Evolutionary conservation across 23 tunicate genomes (phyloP), one percentile per base, ranked within the genome.

Genomic region (Ciona savignyi): DNA sequence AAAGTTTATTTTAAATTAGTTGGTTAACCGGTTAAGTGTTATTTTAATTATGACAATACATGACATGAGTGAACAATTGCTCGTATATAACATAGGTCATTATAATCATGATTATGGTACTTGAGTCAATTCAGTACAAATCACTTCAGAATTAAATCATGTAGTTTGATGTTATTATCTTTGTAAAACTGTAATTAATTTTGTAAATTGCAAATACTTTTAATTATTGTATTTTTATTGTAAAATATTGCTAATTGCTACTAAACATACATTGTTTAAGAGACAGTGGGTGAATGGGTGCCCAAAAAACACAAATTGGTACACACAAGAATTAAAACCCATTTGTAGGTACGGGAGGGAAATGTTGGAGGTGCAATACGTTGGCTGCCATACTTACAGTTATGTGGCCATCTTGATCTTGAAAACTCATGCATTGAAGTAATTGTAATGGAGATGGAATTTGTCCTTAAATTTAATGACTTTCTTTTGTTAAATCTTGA

Each of bases 321-420:
- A 63, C 26, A 63, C 20, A 63, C 26, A 63, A 63, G 67, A 22
- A 11, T n/a, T 9, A 68, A 4, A 25, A 25, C n/a, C 22, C 27
- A 6, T 9, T 9, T 48, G 28, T 51, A 80, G 85, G 85, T 91
- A 0, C 64, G 76, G n/a, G 72, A 76, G 26, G 97, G 97, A 22
- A 91, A 88, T 67, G 85, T 91, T 1, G 63, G 72, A 22, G 91
- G 86, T 25, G 97, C 97, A 0, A 80, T 91, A 32, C 76, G 82
- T 25, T 91, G 97, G 97, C 80, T 84, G 4, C 83, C 91, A 26
- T 91, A 91, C 49, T 66, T 88, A 70, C 91, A 80, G 75, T 35
- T 84, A 35, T 86, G 86, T 34, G 91, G 86, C 28, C 93, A 91
- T 56, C 71, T 29, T 2, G 83, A 76, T n/a, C 70, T 91, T 29